Base-by-base conservation (phyloP, 2,888 invertebrate species). In the Meloe dianella region DNA sequence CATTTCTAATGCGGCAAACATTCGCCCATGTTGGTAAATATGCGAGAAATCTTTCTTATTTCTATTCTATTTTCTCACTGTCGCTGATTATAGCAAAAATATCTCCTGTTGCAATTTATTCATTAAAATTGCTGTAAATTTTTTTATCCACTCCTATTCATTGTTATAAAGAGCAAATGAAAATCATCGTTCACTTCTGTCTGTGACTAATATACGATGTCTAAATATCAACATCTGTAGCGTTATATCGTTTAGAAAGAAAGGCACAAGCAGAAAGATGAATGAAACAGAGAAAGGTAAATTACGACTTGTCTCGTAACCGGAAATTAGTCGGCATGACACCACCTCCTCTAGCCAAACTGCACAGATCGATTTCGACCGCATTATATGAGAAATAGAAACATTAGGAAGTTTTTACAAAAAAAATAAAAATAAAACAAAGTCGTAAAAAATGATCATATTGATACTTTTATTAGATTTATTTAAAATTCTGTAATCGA, bases 251-350 rank as follows among this genome's bases (percentile, higher is more conserved):
- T 8, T 20, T 20, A 56, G 59, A 60, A 62, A 51, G 61, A 58
- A n/a, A 70, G 72, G 70, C 73, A 74, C 69, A 69, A 73, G 73
- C 68, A 70, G 75, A 76, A 77, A 79, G 79, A 81, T 80, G 80
- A 80, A 80, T 79, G 80, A 79, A 79, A 79, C 77, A 74, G 74
- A 74, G 69, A 65, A 76, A 74, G 74, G 78, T 80, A 78, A 81
- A 80, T 80, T 80, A 79, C 79, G 75, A 74, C 75, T 75, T 41
- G 75, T 77, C 77, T 77, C 74, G 76, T 76, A 78, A 75, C 78
- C 78, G 80, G 80, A 80, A 81, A 81, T 81, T 80, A 80, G 80
- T 79, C 75, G 71, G 75, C 73, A 78, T 74, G 77, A 78, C 78
- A 51, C 47, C 41, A n/a, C n/a, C n/a, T n/a, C n/a, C n/a, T n/a